Percentiles rank a stretch among this genome's conserved stretches.
Evolutionary conservation across 1,140 invertebrate species (phyloP).

Genomic region (Pogonognathellus flavescens): DNA sequence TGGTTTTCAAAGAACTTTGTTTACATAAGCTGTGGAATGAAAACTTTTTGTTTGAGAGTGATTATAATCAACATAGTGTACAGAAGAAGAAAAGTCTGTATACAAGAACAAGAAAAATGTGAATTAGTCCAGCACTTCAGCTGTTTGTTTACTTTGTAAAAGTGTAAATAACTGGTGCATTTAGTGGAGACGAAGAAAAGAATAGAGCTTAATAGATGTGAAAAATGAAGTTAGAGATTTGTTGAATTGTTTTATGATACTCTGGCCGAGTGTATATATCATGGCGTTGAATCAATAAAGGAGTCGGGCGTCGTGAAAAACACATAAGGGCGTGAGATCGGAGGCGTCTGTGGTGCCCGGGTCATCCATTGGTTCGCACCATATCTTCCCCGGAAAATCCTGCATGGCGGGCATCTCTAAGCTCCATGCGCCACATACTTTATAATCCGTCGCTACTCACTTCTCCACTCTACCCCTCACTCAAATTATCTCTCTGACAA

Average conservation of each 20-base stretch:
- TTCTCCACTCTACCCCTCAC: constrained; percentile 5
- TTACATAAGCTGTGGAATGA: background rate
- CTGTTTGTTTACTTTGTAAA: background rate
- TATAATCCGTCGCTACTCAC: constrained; percentile 55
- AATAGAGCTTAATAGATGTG: background rate
- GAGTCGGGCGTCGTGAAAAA: constrained; percentile 66
- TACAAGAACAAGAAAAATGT: background rate
- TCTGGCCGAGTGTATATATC: constrained; percentile 41
- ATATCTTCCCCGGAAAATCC: constrained; percentile 63
- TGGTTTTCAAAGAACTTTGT: background rate
- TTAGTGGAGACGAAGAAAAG: constrained; percentile 4
- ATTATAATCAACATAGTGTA: background rate
- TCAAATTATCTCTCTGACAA: background rate
- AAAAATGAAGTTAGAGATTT: constrained; percentile 9
- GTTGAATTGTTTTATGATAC: constrained; percentile 35
- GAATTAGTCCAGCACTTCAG: background rate
- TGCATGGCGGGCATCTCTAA: constrained; percentile 66
- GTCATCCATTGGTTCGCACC: constrained; percentile 67
- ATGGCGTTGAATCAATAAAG: constrained; percentile 67
- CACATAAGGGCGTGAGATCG: constrained; percentile 67
- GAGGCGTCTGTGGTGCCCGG: constrained; percentile 67
- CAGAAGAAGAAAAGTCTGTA: background rate
- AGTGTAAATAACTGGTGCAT: background rate
- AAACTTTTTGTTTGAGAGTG: background rate
- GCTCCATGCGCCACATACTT: constrained; percentile 66